Evolutionary conservation across 2,113 vertebrate species (phyloP), one percentile per base, ranked within the genome.

Genomic region (Steatornis caripensis): DNA sequence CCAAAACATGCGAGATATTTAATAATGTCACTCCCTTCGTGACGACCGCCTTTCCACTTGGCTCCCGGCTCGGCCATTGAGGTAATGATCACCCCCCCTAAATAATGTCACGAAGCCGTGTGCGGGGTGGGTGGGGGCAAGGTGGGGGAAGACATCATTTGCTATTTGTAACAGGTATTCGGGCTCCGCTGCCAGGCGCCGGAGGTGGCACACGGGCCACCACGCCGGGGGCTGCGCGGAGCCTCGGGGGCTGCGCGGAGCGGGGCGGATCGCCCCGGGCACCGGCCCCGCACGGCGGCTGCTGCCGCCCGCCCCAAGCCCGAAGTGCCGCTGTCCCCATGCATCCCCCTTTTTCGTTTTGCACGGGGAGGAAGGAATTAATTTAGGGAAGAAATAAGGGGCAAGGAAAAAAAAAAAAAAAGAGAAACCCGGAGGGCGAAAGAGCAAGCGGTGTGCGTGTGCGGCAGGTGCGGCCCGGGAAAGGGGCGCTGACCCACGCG

Each of bases 91-190:
- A 90, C 26, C 24, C 60, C 60, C 61, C 71, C 54, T 36, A n/a
- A 95, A 76, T 92, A 93, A 74, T 86, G 88, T 80, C 83, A 61
- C 37, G 27, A 34, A 76, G 32, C 65, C 27, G 6, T 6, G n/a
- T 29, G 82, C 32, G 45, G 11, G 34, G 36, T 3, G 9, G 15
- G 34, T 10, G 8, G 10, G 26, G 39, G 49, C 60, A 85, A 90
- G 57, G 91, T 87, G 18, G 46, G n/a, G 39, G 36, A 61, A 77
- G 65, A 60, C 39, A 93, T 84, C 78, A 85, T 91, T 66, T 71
- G 60, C 61, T 91, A 68, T 95, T 97, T 95, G 74, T 75, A 79
- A 84, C 65, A 36, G 51, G 37, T 79, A 49, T 86, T 27, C 39
- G 30, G 13, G 23, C 24, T 30, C 29, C 53, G 10, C n/a, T 82